Percentiles rank a stretch among this genome's conserved stretches.
phyloP scores from a whole-genome alignment of 2,888 invertebrate genomes.

The Sminthurinus aureus region DNA sequence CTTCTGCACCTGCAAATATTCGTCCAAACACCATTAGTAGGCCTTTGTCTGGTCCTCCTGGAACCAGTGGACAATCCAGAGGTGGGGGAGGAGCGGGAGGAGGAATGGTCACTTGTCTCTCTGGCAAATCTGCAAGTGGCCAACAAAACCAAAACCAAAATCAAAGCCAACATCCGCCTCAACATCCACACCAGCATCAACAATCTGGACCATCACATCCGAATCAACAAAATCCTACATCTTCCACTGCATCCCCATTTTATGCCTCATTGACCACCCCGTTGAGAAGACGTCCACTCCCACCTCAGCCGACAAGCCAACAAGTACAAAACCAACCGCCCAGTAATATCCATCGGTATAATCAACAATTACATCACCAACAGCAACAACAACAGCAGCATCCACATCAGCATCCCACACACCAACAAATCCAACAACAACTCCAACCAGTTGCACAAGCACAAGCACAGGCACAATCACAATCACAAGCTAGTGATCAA shows the following conservation, averaged over 20 bases:
- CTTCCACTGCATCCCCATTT: conserved; percentile 2
- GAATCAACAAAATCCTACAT: conserved; percentile 5
- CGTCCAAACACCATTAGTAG: conserved; percentile 12
- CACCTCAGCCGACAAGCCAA: conserved; percentile 9
- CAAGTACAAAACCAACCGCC: conserved; percentile 24
- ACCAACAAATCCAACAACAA: conserved; percentile 37
- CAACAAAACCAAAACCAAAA: not conserved
- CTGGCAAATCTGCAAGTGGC: not conserved
- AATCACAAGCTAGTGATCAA: conserved; percentile 27
- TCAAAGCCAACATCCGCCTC: conserved; percentile 41
- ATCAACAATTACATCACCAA: conserved; percentile 18
- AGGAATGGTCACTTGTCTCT: conserved; percentile 19
- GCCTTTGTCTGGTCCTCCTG: not conserved
- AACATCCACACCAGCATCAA: conserved; percentile 42
- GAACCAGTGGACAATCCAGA: not conserved
- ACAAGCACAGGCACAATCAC: conserved; percentile 6
- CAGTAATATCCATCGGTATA: not conserved
- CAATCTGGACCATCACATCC: not conserved
- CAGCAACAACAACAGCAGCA: conserved; percentile 13
- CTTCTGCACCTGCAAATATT: not conserved
- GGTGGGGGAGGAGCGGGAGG: not conserved
- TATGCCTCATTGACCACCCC: conserved; percentile 22
- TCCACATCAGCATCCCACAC: conserved; percentile 28
- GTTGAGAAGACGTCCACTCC: conserved; percentile 7
- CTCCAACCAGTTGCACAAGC: not conserved